Percentiles rank a stretch among this genome's conserved stretches.
These are phyloP conservation scores for Spea multiplicata DNA, from an alignment of 2,113 vertebrate genomes.

Conservation along the genomic window DNA sequence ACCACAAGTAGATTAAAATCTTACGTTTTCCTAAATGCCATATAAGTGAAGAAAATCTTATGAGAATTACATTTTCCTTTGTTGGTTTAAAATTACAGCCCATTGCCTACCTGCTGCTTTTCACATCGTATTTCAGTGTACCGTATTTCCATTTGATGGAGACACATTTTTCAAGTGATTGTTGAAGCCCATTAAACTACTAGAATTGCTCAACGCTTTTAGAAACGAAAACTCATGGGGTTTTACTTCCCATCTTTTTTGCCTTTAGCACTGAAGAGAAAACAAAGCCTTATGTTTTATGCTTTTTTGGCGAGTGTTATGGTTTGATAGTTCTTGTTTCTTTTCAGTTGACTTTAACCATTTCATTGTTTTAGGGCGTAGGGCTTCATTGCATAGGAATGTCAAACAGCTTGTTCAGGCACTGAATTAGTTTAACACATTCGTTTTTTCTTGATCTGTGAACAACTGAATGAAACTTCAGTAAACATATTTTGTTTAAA, in stretches of 20 bases:
- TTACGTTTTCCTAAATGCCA: constrained; percentile 33
- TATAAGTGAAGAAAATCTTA: constrained; percentile 39
- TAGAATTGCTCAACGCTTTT: constrained; percentile 41
- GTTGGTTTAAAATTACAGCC: constrained; percentile 43
- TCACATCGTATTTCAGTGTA: constrained; percentile 32
- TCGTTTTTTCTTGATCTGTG: neutral
- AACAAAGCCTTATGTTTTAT: constrained; percentile 48
- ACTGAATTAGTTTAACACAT: neutral
- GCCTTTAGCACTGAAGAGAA: constrained; percentile 40
- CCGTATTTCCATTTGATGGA: constrained; percentile 44
- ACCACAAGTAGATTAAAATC: constrained; percentile 41
- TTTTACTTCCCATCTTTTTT: constrained; percentile 44
- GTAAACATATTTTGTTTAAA: constrained; percentile 27
- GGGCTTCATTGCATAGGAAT: neutral
- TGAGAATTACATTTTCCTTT: constrained; percentile 41
- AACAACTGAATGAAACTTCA: constrained; percentile 5
- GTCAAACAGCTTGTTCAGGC: neutral
- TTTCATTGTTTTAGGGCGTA: neutral
- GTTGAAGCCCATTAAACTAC: constrained; percentile 48
- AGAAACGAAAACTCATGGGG: constrained; percentile 45
- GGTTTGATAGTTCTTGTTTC: constrained; percentile 34
- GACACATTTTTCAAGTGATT: constrained; percentile 49
- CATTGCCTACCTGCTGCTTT: constrained; percentile 38
- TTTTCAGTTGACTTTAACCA: constrained; percentile 43
- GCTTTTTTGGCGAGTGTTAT: constrained; percentile 41